Conservation (phyloP, 2,888 invertebrate genomes). For the Linnaemya vulpina region DNA sequence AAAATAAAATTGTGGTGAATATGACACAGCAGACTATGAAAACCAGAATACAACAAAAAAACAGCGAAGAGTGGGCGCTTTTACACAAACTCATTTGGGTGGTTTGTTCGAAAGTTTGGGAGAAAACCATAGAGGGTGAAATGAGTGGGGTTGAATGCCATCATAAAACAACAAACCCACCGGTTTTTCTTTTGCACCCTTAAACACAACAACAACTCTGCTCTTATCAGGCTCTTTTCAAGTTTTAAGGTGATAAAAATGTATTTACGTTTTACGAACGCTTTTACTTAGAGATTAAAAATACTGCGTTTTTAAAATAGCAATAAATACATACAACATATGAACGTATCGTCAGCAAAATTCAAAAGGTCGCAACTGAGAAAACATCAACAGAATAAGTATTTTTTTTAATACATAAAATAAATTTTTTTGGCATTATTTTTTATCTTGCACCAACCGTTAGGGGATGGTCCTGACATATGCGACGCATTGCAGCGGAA, state of each 20-base stretch:
- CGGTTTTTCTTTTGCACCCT: not conserved
- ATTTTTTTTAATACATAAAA: too few relatives aligned
- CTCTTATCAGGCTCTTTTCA: not conserved
- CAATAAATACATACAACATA: too few relatives aligned
- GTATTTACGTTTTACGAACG: not conserved
- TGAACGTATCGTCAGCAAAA: too few relatives aligned
- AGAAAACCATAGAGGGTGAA: not conserved
- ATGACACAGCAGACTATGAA: not conserved
- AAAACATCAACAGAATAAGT: too few relatives aligned
- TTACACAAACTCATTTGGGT: not conserved
- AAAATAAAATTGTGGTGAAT: constrained; percentile 31
- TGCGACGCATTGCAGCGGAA: too few relatives aligned
- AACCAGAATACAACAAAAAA: not conserved
- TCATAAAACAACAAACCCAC: not conserved
- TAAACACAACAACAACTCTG: not conserved
- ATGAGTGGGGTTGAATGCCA: not conserved
- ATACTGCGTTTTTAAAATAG: too few relatives aligned
- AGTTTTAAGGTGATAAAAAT: not conserved
- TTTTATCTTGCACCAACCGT: too few relatives aligned
- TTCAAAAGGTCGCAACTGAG: too few relatives aligned
- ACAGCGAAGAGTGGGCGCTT: constrained; percentile 31
- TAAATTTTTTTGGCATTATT: too few relatives aligned
- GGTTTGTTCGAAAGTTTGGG: not conserved
- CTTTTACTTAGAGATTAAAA: not conserved
- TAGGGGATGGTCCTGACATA: too few relatives aligned